Conservation (phyloP, 2,113 vertebrate species). For the Corythoichthys intestinalis region DNA sequence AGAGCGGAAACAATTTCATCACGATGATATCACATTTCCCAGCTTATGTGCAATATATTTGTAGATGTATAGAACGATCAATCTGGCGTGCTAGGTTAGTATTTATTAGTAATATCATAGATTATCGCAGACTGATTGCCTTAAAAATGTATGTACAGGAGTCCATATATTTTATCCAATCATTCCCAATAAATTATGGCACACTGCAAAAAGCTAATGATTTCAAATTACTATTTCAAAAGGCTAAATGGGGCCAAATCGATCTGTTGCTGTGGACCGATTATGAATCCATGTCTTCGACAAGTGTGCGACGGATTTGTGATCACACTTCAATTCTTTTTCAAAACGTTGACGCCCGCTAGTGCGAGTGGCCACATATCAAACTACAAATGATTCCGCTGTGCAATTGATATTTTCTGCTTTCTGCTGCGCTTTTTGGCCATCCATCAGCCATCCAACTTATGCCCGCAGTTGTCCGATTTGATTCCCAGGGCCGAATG, state of each 20-base stretch:
- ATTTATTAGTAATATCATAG: no score
- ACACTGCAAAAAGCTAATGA: neutral
- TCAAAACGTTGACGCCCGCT: conserved; percentile 36
- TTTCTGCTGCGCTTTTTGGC: conserved; percentile 21
- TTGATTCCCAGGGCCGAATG: conserved; percentile 55
- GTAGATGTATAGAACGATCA: no score
- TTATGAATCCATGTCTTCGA: neutral
- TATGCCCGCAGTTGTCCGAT: conserved; percentile 52
- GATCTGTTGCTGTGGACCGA: neutral
- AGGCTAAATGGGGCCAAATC: neutral
- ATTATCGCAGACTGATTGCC: neutral
- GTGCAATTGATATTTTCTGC: conserved; percentile 50
- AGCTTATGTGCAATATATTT: no score
- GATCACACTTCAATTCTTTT: conserved; percentile 32
- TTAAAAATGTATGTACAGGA: neutral
- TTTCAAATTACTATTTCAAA: neutral
- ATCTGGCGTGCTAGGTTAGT: no score
- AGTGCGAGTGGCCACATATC: conserved; percentile 50
- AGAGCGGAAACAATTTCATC: no score
- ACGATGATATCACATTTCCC: no score
- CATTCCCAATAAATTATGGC: neutral
- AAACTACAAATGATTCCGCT: conserved; percentile 57
- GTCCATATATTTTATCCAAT: neutral
- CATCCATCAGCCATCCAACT: conserved; percentile 49
- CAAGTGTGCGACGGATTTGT: conserved; percentile 28